Evolutionary conservation across 2,113 vertebrate genomes (phyloP).

Genomic region (Puntigrus tetrazona): DNA sequence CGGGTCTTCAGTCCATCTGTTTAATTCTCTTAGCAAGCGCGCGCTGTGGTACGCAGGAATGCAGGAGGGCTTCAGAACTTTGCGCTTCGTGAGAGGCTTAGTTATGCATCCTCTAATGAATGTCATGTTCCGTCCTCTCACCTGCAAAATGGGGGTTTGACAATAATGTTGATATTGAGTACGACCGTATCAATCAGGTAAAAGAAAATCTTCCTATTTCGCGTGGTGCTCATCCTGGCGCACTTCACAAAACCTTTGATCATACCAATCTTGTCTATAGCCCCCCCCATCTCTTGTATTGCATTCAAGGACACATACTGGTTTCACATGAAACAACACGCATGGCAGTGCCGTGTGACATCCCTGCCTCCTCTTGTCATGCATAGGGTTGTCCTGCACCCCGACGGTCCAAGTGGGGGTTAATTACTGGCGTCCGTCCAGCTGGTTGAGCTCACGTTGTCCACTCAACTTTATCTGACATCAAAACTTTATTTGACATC

Average conservation of each 20-base stretch:
- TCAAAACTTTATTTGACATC: no score
- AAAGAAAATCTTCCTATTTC: not conserved
- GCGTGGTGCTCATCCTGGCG: not conserved
- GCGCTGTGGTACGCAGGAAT: not conserved
- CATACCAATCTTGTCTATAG: slow-evolving; percentile 11
- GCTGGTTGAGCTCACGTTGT: not conserved
- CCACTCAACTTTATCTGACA: not conserved
- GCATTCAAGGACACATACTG: not conserved
- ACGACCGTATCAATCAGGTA: not conserved
- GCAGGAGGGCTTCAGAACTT: not conserved
- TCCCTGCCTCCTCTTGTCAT: not conserved
- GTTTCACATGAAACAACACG: not conserved
- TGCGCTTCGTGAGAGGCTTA: not conserved
- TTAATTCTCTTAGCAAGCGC: not conserved
- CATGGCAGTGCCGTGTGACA: not conserved
- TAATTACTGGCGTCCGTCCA: not conserved
- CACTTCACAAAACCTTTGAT: slow-evolving; percentile 15
- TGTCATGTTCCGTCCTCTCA: not conserved
- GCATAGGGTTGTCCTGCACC: not conserved
- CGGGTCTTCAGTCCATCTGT: not conserved
- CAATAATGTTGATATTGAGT: not conserved
- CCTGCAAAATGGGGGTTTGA: not conserved
- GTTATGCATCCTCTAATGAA: not conserved
- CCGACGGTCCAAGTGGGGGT: not conserved
- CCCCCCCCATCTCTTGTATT: not conserved